Evolutionary conservation across 2,888 invertebrate genomes (phyloP).

Genomic region (Coelinius sp.): DNA sequence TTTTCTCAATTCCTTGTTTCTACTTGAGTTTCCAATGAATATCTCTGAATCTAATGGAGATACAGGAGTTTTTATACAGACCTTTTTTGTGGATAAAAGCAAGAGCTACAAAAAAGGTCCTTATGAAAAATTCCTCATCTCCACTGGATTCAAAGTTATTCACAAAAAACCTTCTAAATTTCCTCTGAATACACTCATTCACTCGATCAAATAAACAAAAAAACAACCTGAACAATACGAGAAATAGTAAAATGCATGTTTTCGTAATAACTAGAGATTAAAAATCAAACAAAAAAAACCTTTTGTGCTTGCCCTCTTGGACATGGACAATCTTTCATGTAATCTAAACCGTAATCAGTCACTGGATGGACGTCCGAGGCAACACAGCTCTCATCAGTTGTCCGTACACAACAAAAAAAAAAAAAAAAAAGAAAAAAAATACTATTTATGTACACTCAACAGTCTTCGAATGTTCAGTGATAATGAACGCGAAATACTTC

Average conservation of each 20-base stretch:
- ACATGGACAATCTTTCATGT: conserved; percentile 20
- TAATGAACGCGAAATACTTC: conserved; percentile 23
- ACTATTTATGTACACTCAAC: not conserved
- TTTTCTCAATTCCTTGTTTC: not conserved
- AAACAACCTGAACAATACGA: not conserved
- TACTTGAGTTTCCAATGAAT: not conserved
- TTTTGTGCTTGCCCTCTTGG: conserved; percentile 7
- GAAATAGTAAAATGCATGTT: not conserved
- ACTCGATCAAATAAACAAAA: not conserved
- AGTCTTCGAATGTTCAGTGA: not conserved
- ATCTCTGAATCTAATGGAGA: not conserved
- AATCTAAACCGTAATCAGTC: conserved; percentile 43
- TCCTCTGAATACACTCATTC: no score
- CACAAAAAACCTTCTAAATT: no score
- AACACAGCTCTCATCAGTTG: not conserved
- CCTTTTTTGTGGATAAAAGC: not conserved
- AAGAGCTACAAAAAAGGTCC: no score
- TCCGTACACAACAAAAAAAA: not conserved
- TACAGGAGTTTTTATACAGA: not conserved
- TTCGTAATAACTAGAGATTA: not conserved
- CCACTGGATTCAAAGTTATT: no score
- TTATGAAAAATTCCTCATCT: no score
- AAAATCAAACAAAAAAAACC: not conserved
- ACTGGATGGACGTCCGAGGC: conserved; percentile 24
- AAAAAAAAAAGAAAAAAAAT: not conserved